phyloP scores from a whole-genome alignment of 2,797 vertebrate genomes.

The Tinamus major region DNA sequence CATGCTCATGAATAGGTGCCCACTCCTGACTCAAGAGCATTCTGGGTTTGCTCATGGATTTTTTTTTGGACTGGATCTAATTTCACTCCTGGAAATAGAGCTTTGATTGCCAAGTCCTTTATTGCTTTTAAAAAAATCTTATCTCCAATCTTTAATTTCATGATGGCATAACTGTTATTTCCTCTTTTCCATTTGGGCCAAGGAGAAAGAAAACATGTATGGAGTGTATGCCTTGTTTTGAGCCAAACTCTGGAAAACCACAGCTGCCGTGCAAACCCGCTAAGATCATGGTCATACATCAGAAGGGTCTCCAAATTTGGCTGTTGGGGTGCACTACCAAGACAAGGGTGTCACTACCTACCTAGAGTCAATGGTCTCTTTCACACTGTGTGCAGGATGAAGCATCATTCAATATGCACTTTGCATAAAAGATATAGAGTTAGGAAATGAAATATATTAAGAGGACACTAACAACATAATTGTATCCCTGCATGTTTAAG shows the following conservation, averaged over 20 bases:
- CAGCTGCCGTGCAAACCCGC: neutral
- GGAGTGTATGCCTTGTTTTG: neutral
- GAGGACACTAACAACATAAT: neutral
- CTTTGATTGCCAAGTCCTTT: neutral
- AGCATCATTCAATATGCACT: neutral
- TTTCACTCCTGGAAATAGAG: neutral
- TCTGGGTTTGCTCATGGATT: neutral
- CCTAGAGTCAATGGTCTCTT: slow-evolving; percentile 26
- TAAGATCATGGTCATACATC: neutral
- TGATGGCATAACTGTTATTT: neutral
- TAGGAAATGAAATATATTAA: neutral
- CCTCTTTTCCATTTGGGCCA: neutral
- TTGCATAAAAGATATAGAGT: slow-evolving; percentile 11
- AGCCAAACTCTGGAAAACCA: neutral
- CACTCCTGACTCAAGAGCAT: neutral
- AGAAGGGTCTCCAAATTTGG: neutral
- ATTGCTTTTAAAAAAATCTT: neutral
- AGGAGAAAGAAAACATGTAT: neutral
- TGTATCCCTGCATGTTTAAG: neutral
- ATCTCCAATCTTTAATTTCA: neutral
- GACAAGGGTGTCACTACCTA: slow-evolving; percentile 17
- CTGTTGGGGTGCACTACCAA: neutral
- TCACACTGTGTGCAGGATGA: neutral
- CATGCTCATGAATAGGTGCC: rapidly evolving
- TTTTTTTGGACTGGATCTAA: neutral